Evolutionary conservation across 2,113 vertebrate genomes (phyloP).

Genomic region (Rhinolophus sinicus): DNA sequence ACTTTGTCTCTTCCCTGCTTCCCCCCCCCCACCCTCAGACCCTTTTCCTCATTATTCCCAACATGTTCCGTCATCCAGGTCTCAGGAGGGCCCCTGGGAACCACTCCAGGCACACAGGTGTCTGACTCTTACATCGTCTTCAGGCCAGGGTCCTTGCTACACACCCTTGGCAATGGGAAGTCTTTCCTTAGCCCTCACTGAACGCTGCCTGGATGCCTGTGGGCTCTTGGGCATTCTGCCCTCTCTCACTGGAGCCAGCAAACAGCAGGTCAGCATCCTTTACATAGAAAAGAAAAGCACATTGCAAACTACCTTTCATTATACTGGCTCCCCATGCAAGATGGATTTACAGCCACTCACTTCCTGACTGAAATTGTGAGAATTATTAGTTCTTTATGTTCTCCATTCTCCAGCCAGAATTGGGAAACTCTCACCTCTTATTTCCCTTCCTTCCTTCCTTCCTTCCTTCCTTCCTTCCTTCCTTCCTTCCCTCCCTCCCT

Average conservation of each 20-base stretch:
- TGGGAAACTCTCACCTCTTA: background rate
- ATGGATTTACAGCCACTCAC: conserved; percentile 47
- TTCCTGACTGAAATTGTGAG: background rate
- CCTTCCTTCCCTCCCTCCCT: rapidly evolving
- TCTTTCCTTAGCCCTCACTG: background rate
- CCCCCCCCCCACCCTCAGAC: background rate
- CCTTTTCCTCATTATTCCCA: background rate
- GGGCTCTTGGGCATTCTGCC: background rate
- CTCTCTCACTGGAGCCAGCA: background rate
- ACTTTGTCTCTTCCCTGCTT: background rate
- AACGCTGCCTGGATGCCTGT: background rate
- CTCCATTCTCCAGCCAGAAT: background rate
- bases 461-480: rapidly evolving
- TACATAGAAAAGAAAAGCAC: background rate
- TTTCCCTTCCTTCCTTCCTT: background rate
- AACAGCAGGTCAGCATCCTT: background rate
- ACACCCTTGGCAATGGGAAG: background rate
- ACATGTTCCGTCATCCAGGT: background rate
- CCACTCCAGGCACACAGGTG: background rate
- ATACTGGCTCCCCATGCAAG: background rate
- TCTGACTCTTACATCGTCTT: background rate
- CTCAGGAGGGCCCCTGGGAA: background rate
- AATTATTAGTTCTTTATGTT: conserved; percentile 48
- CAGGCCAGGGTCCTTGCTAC: background rate
- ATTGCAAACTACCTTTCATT: background rate